Percentiles rank a stretch among this genome's conserved stretches.
Evolutionary conservation across 1,140 invertebrate species (phyloP).

Genomic region (Pissodes strobi): DNA sequence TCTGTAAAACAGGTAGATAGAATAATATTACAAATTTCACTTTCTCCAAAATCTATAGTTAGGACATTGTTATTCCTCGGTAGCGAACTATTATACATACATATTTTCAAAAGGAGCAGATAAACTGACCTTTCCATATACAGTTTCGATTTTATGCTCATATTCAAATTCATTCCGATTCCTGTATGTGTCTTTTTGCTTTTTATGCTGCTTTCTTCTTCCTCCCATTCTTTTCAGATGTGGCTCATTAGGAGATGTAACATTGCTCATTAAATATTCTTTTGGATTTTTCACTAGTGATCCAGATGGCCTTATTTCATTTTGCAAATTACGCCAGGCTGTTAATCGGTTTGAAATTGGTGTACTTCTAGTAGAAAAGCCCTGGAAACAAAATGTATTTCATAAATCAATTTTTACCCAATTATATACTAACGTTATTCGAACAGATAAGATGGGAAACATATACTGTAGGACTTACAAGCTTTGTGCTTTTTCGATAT

Average conservation of each 20-base stretch:
- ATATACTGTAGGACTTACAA: too few relatives aligned
- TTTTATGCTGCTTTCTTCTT: conserved; percentile 53
- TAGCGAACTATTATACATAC: too few relatives aligned
- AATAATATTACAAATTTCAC: too few relatives aligned
- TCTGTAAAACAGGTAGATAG: too few relatives aligned
- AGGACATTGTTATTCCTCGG: too few relatives aligned
- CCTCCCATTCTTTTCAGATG: conserved; percentile 26
- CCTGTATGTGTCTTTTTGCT: conserved; percentile 47
- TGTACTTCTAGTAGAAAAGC: conserved; percentile 90
- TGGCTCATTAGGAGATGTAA: conserved; percentile 33
- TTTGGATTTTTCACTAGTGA: conserved; percentile 74
- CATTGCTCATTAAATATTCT: conserved; percentile 57
- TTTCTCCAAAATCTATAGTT: too few relatives aligned
- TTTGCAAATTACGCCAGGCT: conserved; percentile 82
- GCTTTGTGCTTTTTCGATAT: too few relatives aligned
- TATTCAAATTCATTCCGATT: conserved; percentile 5
- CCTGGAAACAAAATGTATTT: conserved; percentile 56
- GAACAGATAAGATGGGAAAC: too few relatives aligned
- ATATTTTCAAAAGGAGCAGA: too few relatives aligned
- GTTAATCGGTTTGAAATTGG: conserved; percentile 74
- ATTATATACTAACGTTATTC: too few relatives aligned
- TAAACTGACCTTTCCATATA: conserved; percentile 48
- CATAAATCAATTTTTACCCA: too few relatives aligned
- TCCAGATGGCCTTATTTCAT: conserved; percentile 71
- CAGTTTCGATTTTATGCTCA: conserved; percentile 6